Evolutionary conservation across 2,888 invertebrate genomes (phyloP).

Genomic region (Blastobasis lacticolella): DNA sequence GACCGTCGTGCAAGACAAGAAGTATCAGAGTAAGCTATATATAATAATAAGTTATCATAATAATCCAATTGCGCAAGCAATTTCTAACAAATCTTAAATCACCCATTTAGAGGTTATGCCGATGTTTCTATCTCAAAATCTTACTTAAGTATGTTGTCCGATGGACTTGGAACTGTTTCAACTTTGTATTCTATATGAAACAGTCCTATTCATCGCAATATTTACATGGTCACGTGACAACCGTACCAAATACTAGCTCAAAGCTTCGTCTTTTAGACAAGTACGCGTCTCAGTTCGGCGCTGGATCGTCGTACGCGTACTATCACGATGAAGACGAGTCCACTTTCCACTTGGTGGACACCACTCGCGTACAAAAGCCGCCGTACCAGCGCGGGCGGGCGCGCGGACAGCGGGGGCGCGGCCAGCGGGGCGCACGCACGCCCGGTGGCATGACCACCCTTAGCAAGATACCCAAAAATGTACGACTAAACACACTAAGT

Average conservation of each 20-base stretch:
- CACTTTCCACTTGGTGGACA: conserved; percentile 98
- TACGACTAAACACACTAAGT: neutral
- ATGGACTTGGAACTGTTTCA: too few relatives aligned
- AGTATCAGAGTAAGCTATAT: conserved; percentile 86
- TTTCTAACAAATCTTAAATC: neutral
- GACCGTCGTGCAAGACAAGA: conserved; percentile 96
- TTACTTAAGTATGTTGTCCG: too few relatives aligned
- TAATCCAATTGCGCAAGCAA: neutral
- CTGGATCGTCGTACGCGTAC: conserved; percentile 97
- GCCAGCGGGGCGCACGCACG: conserved; percentile 79
- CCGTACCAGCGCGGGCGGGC: conserved; percentile 95
- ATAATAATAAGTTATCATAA: too few relatives aligned
- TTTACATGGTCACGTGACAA: too few relatives aligned
- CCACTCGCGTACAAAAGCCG: conserved; percentile 90
- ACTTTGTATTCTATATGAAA: too few relatives aligned
- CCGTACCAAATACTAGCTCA: too few relatives aligned
- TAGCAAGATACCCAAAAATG: conserved; percentile 77
- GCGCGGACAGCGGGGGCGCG: conserved; percentile 84
- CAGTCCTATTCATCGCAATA: too few relatives aligned
- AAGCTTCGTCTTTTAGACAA: conserved; percentile 75
- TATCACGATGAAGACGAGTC: conserved; percentile 99
- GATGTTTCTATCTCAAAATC: neutral
- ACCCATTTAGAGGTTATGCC: conserved; percentile 16
- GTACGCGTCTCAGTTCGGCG: conserved; percentile 93
- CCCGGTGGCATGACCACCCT: conserved; percentile 86